Evolutionary conservation across 2,888 invertebrate genomes (phyloP).

Genomic region (Morinoia aosen): DNA sequence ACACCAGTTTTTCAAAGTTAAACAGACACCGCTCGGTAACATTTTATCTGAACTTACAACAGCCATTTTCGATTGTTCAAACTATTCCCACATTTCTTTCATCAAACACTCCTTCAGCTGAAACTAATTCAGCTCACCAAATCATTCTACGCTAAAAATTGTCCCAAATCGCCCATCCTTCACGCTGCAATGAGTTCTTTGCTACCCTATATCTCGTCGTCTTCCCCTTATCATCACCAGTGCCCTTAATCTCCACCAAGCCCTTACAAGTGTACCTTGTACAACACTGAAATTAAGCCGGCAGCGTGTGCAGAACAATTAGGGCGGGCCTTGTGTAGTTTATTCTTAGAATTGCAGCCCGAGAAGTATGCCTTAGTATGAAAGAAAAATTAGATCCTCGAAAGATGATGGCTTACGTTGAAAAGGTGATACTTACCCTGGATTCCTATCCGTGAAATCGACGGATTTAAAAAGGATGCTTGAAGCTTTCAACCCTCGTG

Average conservation of each 20-base stretch:
- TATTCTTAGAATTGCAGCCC: background rate
- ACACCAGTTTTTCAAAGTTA: background rate
- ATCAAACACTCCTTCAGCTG: background rate
- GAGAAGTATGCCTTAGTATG: background rate
- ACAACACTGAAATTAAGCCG: background rate
- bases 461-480: background rate
- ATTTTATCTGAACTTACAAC: background rate
- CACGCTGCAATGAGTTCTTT: background rate
- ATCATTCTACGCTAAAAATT: background rate
- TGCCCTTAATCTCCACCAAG: background rate
- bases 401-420: background rate
- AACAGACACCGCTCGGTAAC: background rate
- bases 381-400: background rate
- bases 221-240: background rate
- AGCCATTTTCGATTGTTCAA: background rate
- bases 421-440: background rate
- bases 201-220: background rate
- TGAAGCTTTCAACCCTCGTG: background rate
- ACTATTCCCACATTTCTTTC: background rate
- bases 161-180: too few relatives aligned
- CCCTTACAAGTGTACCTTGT: background rate
- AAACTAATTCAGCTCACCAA: background rate
- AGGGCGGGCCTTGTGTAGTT: background rate
- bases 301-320: background rate
- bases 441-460: background rate